phyloP scores from a whole-genome alignment of 2,113 vertebrate species.

The Nothoprocta perdicaria region DNA sequence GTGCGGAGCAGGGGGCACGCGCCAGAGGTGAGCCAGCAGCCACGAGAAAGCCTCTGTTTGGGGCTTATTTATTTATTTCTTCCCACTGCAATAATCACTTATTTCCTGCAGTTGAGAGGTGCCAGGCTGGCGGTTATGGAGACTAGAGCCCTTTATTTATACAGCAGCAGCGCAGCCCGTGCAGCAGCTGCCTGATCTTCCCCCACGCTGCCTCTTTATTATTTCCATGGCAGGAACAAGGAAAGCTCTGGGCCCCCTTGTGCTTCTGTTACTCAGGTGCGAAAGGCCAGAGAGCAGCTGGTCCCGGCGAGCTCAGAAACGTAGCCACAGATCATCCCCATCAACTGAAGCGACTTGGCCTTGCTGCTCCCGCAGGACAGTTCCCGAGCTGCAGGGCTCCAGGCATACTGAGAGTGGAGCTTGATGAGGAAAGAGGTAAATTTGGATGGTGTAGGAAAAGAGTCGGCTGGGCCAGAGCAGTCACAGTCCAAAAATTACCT shows the following conservation, averaged over 20 bases:
- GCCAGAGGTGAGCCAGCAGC: not conserved
- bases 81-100: not conserved
- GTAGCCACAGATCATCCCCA: not conserved
- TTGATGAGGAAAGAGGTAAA: not conserved
- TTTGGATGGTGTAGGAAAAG: not conserved
- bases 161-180: not conserved
- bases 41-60: not conserved
- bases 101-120: constrained; percentile 10
- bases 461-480: not conserved
- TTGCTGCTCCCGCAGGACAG: not conserved
- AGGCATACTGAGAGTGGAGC: not conserved
- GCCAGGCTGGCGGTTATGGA: constrained; percentile 35
- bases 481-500: not conserved
- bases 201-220: not conserved
- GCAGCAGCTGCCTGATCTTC: not conserved
- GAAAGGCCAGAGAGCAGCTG: not conserved
- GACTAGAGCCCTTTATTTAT: not conserved
- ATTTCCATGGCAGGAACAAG: not conserved
- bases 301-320: not conserved
- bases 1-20: not conserved
- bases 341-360: not conserved
- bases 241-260: not conserved
- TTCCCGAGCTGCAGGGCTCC: not conserved
- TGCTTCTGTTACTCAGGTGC: not conserved
- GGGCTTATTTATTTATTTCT: constrained; percentile 14